phyloP scores from a whole-genome alignment of 2,888 invertebrate genomes.

The Hydrotaea diabolus region DNA sequence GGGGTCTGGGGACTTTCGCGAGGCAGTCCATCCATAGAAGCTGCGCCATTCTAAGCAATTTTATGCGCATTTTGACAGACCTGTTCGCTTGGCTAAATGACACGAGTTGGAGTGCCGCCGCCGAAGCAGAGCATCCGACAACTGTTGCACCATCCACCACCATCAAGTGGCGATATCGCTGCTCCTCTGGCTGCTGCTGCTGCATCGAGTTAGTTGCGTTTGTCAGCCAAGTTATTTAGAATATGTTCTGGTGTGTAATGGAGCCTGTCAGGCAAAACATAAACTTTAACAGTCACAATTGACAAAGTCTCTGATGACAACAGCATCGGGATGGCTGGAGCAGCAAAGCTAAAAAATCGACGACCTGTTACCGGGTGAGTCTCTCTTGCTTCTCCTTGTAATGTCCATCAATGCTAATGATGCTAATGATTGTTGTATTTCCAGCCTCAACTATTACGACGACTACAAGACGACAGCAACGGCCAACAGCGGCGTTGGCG shows the following conservation, averaged over 20 bases:
- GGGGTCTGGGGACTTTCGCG: slow-evolving; percentile 27
- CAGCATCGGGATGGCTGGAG: background rate
- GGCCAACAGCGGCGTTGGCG: background rate
- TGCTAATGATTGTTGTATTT: slow-evolving; percentile 68
- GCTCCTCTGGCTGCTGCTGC: slow-evolving; percentile 5
- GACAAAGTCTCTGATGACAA: slow-evolving; percentile 64
- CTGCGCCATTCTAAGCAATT: slow-evolving; percentile 58
- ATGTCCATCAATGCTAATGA: slow-evolving; percentile 69
- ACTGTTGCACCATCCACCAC: slow-evolving; percentile 9
- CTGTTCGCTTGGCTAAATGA: slow-evolving; percentile 61
- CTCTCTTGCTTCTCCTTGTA: slow-evolving; percentile 61
- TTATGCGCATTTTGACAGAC: slow-evolving; percentile 68
- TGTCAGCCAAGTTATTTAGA: slow-evolving; percentile 56
- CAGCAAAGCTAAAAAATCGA: slow-evolving; percentile 36
- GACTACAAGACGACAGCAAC: slow-evolving; percentile 20
- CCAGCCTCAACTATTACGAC: slow-evolving; percentile 54
- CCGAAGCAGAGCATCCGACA: background rate
- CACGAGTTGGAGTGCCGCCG: slow-evolving; percentile 43
- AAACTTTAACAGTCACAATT: slow-evolving; percentile 69
- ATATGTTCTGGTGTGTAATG: slow-evolving; percentile 69
- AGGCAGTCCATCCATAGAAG: background rate
- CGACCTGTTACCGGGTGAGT: slow-evolving; percentile 48
- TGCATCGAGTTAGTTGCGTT: background rate
- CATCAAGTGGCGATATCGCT: no score
- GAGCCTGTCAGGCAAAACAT: slow-evolving; percentile 70